Conservation (phyloP, 2,113 vertebrate genomes). For the Telmatochromis brichardi region DNA sequence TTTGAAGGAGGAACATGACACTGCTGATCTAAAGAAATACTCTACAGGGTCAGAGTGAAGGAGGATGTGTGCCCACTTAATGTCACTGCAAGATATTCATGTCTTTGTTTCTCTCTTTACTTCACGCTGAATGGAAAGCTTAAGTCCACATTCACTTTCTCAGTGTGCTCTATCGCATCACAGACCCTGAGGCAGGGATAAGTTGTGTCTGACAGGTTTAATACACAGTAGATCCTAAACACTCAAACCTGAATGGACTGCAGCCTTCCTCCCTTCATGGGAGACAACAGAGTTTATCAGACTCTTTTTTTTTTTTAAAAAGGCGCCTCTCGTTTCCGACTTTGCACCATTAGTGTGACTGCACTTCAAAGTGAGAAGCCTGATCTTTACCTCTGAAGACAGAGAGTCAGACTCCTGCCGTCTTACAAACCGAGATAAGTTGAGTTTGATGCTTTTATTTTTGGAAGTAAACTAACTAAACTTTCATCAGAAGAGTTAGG, state of each 20-base stretch:
- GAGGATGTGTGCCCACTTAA: neutral
- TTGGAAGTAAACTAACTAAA: neutral
- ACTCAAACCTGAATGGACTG: neutral
- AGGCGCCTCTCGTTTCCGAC: slow-evolving; percentile 18
- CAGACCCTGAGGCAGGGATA: neutral
- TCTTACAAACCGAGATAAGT: neutral
- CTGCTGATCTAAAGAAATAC: neutral
- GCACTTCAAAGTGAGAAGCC: neutral
- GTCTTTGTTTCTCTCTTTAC: neutral
- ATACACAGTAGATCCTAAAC: neutral
- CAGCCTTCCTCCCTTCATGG: slow-evolving; percentile 7
- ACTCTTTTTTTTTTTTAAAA: neutral
- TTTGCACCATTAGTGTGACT: slow-evolving; percentile 2
- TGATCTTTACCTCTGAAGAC: neutral
- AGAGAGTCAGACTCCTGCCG: neutral
- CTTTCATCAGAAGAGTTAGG: neutral
- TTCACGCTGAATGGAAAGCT: neutral
- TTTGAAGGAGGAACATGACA: slow-evolving; percentile 11
- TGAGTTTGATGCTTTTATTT: neutral
- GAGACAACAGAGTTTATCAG: slow-evolving; percentile 17
- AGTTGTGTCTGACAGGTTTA: neutral
- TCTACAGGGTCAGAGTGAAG: neutral
- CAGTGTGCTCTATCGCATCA: neutral
- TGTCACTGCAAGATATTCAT: neutral
- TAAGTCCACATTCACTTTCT: neutral